Percentiles rank a stretch among this genome's conserved stretches.
These are phyloP conservation scores for Aspidapion aeneum DNA, from an alignment of 2,888 invertebrate genomes.

Conservation along the genomic window DNA sequence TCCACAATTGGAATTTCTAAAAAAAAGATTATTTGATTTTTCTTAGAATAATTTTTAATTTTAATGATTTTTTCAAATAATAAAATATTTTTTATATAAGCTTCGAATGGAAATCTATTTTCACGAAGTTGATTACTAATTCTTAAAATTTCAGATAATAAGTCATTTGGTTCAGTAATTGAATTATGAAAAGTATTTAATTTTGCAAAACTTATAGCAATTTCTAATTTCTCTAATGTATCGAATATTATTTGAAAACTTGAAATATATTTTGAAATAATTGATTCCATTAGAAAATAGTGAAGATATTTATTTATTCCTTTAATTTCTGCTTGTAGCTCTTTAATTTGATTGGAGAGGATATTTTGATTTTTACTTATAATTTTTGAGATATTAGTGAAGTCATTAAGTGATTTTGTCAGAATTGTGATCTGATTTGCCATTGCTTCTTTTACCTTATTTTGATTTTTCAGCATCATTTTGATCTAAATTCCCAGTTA, in stretches of 20 bases:
- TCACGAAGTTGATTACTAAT: conserved; percentile 11
- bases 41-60: too few relatives aligned
- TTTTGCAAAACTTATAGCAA: conserved; percentile 21
- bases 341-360: neutral
- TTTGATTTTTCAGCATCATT: conserved; percentile 13
- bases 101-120: conserved; percentile 13
- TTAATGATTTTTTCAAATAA: too few relatives aligned
- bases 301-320: conserved; percentile 3
- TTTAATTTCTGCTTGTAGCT: neutral
- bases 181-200: conserved; percentile 22
- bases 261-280: neutral
- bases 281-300: conserved; percentile 1
- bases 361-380: conserved; percentile 11
- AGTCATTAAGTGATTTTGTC: conserved; percentile 10
- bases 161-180: conserved; percentile 16
- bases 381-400: conserved; percentile 10
- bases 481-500: conserved; percentile 22
- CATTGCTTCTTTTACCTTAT: conserved; percentile 9
- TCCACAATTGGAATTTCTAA: too few relatives aligned
- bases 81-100: too few relatives aligned
- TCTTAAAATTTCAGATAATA: conserved; percentile 14
- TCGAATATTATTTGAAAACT: conserved; percentile 19
- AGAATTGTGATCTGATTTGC: conserved; percentile 14
- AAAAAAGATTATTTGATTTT: too few relatives aligned
- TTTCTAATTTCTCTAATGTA: conserved; percentile 20